Percentiles rank a stretch among this genome's conserved stretches.
Evolutionary conservation across 2,888 invertebrate species (phyloP).

Genomic region (Pegoplata infirma): DNA sequence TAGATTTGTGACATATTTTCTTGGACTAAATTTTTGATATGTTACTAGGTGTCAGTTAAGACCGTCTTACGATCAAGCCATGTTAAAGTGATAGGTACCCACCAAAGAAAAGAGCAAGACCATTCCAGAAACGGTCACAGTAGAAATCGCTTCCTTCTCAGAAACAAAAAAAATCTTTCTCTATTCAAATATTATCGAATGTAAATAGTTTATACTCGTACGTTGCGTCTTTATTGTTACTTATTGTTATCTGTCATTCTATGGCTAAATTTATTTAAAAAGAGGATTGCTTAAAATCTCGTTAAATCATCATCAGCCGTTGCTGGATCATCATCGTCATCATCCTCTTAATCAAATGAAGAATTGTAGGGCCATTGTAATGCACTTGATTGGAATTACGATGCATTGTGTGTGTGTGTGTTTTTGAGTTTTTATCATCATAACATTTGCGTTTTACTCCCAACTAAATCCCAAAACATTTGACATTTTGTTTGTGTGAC

Average conservation of each 20-base stretch:
- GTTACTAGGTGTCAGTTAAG: too few relatives aligned
- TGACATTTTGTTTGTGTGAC: conserved; percentile 35
- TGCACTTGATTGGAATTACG: neutral
- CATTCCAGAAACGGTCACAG: too few relatives aligned
- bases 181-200: neutral
- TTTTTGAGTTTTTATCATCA: too few relatives aligned
- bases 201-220: neutral
- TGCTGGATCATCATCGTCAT: neutral
- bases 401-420: neutral
- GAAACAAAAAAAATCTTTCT: too few relatives aligned
- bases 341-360: conserved; percentile 1
- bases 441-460: conserved; percentile 19
- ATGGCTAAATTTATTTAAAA: conserved; percentile 2
- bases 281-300: neutral
- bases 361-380: neutral
- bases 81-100: too few relatives aligned
- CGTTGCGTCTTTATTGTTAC: neutral
- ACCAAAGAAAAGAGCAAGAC: too few relatives aligned
- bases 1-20: too few relatives aligned
- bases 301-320: neutral
- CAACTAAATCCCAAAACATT: neutral
- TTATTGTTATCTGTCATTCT: neutral
- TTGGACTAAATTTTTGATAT: too few relatives aligned
- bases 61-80: too few relatives aligned
- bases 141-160: too few relatives aligned